Evolutionary conservation across 2,113 vertebrate genomes (phyloP).

Genomic region (Crotalus tigris): DNA sequence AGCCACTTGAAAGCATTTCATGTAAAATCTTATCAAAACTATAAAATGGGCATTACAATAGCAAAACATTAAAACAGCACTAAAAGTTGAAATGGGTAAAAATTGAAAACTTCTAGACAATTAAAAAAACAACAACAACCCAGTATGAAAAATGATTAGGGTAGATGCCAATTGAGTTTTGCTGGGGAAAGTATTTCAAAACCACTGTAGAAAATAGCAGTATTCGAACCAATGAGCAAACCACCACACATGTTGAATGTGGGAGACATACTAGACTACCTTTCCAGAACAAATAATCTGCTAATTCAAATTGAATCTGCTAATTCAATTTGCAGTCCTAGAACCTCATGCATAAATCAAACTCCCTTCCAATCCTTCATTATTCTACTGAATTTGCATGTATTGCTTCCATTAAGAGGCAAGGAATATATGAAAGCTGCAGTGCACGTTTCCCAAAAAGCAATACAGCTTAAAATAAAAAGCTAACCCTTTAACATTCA

Average conservation of each 20-base stretch:
- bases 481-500: background rate
- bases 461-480: background rate
- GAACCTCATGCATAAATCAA: background rate
- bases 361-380: background rate
- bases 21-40: background rate
- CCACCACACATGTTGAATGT: background rate
- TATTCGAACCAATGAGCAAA: background rate
- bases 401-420: background rate
- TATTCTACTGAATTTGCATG: background rate
- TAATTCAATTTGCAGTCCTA: background rate
- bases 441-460: background rate
- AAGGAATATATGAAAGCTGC: background rate
- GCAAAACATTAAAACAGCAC: background rate
- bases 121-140: background rate
- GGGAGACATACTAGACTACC: background rate
- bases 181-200: background rate
- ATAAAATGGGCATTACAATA: background rate
- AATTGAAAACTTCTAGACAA: background rate
- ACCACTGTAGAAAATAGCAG: background rate
- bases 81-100: background rate
- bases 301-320: background rate
- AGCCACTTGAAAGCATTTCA: background rate
- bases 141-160: background rate
- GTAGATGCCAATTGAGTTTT: background rate
- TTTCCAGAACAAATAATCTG: background rate